Evolutionary conservation across 2,113 vertebrate species (phyloP), one percentile per base, ranked within the genome.

Genomic region (Bos indicus): DNA sequence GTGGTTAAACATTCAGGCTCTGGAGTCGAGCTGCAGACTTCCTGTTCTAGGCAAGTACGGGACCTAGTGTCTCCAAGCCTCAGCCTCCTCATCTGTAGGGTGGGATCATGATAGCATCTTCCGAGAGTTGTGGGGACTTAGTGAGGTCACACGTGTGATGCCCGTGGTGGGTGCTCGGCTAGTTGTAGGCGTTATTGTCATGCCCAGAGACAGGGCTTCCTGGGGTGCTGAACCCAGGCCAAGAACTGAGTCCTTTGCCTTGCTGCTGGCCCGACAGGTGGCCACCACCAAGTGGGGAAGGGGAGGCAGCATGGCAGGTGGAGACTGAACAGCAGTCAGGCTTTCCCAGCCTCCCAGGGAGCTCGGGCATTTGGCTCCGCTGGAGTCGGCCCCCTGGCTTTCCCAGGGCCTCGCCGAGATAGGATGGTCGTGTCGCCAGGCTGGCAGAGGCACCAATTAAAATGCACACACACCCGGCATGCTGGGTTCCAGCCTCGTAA

Each of bases 331-430:
- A 98, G 96, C 48, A 88, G 94, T 98, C 98, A 96, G 98, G 89
- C 97, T 99, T 97, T 98, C 97, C 94, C 93, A 88, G 97, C 98
- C 97, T 98, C 98, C 98, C 71, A 93, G 88, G 96, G 98, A 95
- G 96, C 1, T 2, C 14, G 90, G 84, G 96, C 97, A 1, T 77
- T 95, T 97, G 97, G 96, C 97, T 96, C 95, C 5, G 11, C 97
- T 26, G 10, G 98, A 62, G 95, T 93, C 71, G 16, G 80, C 98
- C 96, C 98, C 94, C 94, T 94, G 97, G 97, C 97, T 98, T 97
- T 92, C 98, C 98, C 89, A 95, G 98, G 98, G 97, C 97, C 28
- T 93, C 17, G 25, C 91, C 23, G 77, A 97, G 98, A 97, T 95
- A 98, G 98, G 95, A 60, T 92, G 93, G 93, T 33, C 13, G 51